Conservation (phyloP, 2,113 vertebrate genomes). For the Martes martes region DNA sequence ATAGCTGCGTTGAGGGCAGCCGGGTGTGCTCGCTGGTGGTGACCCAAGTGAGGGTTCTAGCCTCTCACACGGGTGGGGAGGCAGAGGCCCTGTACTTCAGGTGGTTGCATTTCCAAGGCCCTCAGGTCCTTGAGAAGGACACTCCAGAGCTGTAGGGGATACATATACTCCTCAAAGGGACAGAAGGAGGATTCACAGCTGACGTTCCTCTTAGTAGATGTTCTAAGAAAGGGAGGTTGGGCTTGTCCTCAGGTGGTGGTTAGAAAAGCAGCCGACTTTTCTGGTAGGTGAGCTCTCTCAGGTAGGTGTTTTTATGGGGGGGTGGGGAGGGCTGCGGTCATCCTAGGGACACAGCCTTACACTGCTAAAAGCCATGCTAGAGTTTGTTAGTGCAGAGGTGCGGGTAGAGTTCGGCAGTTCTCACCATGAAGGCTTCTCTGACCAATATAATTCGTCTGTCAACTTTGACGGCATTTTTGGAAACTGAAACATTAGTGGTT, state of each 20-base stretch:
- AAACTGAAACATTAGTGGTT: neutral
- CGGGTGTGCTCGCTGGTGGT: too few species aligned
- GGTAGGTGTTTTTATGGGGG: neutral
- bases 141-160: neutral
- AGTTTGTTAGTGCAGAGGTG: neutral
- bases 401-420: neutral
- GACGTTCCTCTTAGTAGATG: neutral
- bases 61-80: neutral
- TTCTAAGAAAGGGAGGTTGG: neutral
- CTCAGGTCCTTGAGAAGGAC: neutral
- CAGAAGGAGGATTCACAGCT: neutral
- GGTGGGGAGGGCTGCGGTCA: accelerated
- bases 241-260: neutral
- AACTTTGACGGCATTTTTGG: neutral
- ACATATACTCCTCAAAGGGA: neutral
- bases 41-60: neutral
- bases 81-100: neutral
- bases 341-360: neutral
- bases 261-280: neutral
- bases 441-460: neutral
- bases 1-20: neutral
- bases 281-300: neutral
- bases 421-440: neutral
- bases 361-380: neutral
- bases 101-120: neutral